phyloP scores from a whole-genome alignment of 2,113 vertebrate species.

The Odobenus rosmarus region DNA sequence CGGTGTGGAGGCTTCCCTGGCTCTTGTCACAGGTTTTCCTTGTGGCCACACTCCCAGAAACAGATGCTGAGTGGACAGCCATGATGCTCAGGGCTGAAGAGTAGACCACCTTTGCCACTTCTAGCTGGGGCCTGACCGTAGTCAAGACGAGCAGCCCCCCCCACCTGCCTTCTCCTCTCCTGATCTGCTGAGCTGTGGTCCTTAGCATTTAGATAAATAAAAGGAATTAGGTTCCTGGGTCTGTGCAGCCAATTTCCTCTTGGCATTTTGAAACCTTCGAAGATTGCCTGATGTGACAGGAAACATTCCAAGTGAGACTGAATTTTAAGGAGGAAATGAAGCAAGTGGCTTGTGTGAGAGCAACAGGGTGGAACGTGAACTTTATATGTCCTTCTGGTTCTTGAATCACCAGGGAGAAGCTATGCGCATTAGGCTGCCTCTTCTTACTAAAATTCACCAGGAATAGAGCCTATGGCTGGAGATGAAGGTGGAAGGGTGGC shows the following conservation, averaged over 20 bases:
- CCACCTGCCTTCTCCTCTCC: background rate
- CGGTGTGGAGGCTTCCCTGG: background rate
- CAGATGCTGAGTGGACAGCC: too few relatives aligned
- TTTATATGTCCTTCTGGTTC: conserved; percentile 64
- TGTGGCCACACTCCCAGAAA: background rate
- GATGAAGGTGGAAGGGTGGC: background rate
- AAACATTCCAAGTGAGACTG: conserved; percentile 73
- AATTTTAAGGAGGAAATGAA: conserved; percentile 83
- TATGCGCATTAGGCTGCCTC: conserved; percentile 38
- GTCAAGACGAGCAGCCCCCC: background rate
- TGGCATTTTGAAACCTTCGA: conserved; percentile 67
- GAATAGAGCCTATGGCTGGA: background rate
- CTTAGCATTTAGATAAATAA: conserved; percentile 69
- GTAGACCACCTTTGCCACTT: background rate
- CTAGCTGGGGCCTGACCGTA: background rate
- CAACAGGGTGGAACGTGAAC: conserved; percentile 60
- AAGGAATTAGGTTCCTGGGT: conserved; percentile 68
- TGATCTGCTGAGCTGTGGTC: conserved; percentile 35
- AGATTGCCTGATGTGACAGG: conserved; percentile 63
- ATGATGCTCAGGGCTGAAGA: background rate
- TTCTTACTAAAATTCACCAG: conserved; percentile 62
- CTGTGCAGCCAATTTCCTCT: conserved; percentile 76
- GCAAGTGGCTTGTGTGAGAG: conserved; percentile 50
- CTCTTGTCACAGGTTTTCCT: background rate
- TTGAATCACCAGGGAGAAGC: conserved; percentile 77